Conservation (phyloP, 2,888 invertebrate genomes). For the Aricia artaxerxes region DNA sequence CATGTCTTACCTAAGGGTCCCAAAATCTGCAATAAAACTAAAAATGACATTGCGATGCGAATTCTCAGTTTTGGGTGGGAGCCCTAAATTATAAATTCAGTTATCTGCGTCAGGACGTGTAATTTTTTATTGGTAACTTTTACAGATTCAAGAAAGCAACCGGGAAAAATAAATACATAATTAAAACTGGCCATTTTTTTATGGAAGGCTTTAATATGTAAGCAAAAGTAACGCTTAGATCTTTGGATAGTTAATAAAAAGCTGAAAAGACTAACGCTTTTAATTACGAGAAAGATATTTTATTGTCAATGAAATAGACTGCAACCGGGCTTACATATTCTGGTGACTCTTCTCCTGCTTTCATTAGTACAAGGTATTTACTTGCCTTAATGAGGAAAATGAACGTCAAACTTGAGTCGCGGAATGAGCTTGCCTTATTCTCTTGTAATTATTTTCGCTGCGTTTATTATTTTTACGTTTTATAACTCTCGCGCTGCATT, state of each 20-base stretch:
- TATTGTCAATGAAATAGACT: slow-evolving; percentile 17
- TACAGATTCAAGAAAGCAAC: too few species aligned
- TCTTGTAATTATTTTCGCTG: slow-evolving; percentile 29
- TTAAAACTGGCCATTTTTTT: too few species aligned
- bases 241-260: not conserved
- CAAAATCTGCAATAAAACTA: too few species aligned
- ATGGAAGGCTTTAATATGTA: too few species aligned
- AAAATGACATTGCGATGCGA: too few species aligned
- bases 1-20: too few species aligned
- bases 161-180: too few species aligned
- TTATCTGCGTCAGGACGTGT: too few species aligned
- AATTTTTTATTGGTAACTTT: too few species aligned
- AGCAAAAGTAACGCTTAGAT: not conserved
- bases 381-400: slow-evolving; percentile 31
- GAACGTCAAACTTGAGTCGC: slow-evolving; percentile 29
- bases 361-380: slow-evolving; percentile 31
- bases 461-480: slow-evolving; percentile 32
- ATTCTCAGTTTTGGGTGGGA: too few species aligned
- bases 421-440: slow-evolving; percentile 31
- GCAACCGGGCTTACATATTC: slow-evolving; percentile 9
- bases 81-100: too few species aligned
- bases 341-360: slow-evolving; percentile 22
- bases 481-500: slow-evolving; percentile 25
- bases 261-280: not conserved
- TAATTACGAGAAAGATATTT: not conserved